A percentile compares a stretch with the other conserved stretches of the same genome.
These are phyloP conservation scores for Danionella dracula DNA, from an alignment of 2,797 vertebrate genomes.

Conservation along the genomic window DNA sequence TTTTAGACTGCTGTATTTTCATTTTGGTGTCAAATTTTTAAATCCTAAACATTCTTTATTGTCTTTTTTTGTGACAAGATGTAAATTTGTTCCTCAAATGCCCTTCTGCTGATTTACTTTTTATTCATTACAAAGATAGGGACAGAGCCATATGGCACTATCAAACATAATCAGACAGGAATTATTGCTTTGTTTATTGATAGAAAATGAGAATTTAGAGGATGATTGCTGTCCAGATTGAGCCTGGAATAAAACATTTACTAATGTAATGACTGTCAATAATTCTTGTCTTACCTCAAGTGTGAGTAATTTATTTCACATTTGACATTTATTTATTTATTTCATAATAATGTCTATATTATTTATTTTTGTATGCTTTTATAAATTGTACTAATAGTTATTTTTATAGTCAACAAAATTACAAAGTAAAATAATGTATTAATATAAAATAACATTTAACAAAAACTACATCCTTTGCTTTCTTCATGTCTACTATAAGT, in stretches of 20 bases:
- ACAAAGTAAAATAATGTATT: no score
- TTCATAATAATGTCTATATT: background rate
- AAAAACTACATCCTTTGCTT: no score
- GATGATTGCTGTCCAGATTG: slow-evolving; percentile 22
- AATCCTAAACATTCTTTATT: no score
- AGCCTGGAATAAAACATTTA: slow-evolving; percentile 29
- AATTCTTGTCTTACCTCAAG: background rate
- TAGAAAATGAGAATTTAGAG: slow-evolving; percentile 39
- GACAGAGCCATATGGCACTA: slow-evolving; percentile 50
- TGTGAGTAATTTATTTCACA: no score
- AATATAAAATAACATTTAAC: no score
- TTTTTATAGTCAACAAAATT: no score
- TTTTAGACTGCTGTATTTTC: no score
- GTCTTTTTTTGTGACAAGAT: slow-evolving; percentile 1
- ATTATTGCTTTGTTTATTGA: slow-evolving; percentile 45
- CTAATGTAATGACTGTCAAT: slow-evolving; percentile 28
- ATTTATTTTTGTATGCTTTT: background rate
- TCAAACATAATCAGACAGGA: slow-evolving; percentile 48
- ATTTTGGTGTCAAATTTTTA: no score
- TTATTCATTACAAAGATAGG: slow-evolving; percentile 34
- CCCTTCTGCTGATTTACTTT: slow-evolving; percentile 31
- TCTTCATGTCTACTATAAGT: no score
- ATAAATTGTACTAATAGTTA: no score
- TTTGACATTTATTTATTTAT: no score
- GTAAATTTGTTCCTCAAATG: slow-evolving; percentile 17